Base-by-base conservation (phyloP, 2,113 vertebrate genomes). In the Hepsetus odoe region DNA sequence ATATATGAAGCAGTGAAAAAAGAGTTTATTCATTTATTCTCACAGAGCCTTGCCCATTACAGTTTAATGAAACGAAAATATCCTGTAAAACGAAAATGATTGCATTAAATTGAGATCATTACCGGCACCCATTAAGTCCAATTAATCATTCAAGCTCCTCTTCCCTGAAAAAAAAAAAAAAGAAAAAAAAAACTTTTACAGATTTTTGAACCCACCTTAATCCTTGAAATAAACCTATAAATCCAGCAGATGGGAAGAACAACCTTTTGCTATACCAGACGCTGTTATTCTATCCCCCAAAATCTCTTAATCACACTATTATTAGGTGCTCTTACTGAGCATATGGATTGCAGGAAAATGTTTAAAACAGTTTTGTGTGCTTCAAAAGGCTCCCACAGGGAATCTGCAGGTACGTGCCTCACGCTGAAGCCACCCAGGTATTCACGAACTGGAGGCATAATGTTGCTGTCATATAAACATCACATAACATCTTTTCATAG, bases 81-180 rank as follows among this genome's bases (percentile, higher is more conserved):
- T 46, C 13, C 44, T 46, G 44, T 14, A 46, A 46, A 46, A 62
- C 32, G 13, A 16, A 35, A 64, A 64, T 32, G 33, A 14, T 64
- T 64, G 20, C 13, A 9, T 64, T 38, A 65, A 65, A 35, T 10
- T 20, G 35, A 65, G 61, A 35, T 35, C 61, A 65, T 38, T 35
- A 65, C 2, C n/a, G 7, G 16, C 18, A 20, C 59, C 59, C 35
- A 64, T 64, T 64, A 33, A 2, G 1, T 64, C 18, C 18, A 20
- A 33, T 64, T 64, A 64, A 64, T 64, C 30, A 64, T 64, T 64
- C 5, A 64, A 64, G 59, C 61, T 33, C 33, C 35, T n/a, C 10
- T 33, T 10, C 2, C 20, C 32, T 62, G 32, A 62, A 30, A n/a
- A n/a, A n/a, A n/a, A n/a, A n/a, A n/a, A n/a, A n/a, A n/a, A n/a